Conservation (phyloP, 92 coral and sea anemone genomes). For the Porites divaricata region DNA sequence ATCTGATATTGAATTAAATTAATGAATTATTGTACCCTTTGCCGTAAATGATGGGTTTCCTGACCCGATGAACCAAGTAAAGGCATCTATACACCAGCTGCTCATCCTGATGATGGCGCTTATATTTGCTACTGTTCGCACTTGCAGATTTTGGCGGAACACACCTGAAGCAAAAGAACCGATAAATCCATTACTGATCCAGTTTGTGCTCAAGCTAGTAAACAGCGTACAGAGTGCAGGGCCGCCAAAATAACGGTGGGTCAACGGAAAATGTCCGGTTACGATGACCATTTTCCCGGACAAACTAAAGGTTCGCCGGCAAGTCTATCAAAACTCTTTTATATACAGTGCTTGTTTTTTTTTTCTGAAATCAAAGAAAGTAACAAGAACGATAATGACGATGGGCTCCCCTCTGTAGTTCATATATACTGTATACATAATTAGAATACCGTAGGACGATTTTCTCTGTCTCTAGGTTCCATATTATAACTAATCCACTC, state of each 20-base stretch:
- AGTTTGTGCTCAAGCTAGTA: too few species aligned
- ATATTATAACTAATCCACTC: conserved; percentile 76
- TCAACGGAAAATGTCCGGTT: not conserved
- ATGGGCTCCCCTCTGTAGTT: not conserved
- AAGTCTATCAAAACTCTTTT: too few species aligned
- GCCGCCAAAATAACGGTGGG: too few species aligned
- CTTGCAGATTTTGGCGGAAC: conserved; percentile 70
- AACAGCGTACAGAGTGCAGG: too few species aligned
- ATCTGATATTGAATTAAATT: not conserved
- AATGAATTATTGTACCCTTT: conserved; percentile 48
- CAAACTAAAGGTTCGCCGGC: too few species aligned
- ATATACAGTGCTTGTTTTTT: too few species aligned
- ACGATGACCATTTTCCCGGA: too few species aligned
- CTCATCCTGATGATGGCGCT: conserved; percentile 71
- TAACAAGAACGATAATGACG: not conserved
- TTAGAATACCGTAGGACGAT: conserved; percentile 69
- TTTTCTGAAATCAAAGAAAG: too few species aligned
- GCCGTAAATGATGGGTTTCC: conserved; percentile 85
- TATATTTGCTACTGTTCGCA: conserved; percentile 69
- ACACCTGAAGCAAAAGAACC: conserved; percentile 54
- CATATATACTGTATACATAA: too few species aligned
- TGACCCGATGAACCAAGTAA: conserved; percentile 78
- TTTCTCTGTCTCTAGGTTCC: conserved; percentile 89
- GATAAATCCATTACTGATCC: not conserved
- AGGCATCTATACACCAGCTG: conserved; percentile 86